Conservation (phyloP, 2,113 vertebrate genomes). For the Saguinus imperator region DNA sequence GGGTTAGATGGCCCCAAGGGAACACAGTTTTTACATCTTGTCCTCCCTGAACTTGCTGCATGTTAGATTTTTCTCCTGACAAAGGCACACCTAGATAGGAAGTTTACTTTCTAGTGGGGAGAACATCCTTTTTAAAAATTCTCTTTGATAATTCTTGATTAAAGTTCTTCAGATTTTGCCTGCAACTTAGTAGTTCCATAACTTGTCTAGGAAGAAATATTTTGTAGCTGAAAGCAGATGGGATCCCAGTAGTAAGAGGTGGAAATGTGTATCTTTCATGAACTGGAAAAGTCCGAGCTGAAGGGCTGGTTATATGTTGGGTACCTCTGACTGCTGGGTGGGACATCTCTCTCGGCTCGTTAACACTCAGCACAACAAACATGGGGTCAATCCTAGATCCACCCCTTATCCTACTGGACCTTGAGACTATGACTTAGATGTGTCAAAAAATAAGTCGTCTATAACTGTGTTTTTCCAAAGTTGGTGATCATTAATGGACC, state of each 20-base stretch:
- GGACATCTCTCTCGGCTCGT: not conserved
- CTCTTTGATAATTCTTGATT: not conserved
- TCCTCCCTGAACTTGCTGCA: not conserved
- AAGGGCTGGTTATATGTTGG: not conserved
- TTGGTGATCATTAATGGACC: not conserved
- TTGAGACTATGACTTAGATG: not conserved
- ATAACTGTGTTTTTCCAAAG: not conserved
- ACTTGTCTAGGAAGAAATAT: constrained; percentile 36
- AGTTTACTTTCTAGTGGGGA: not conserved
- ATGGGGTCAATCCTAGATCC: not conserved
- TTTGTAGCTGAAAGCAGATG: constrained; percentile 33
- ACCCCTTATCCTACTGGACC: not conserved
- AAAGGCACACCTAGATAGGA: not conserved
- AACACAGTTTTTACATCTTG: not conserved
- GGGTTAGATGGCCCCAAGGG: not conserved
- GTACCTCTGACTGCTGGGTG: not conserved
- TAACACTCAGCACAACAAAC: not conserved
- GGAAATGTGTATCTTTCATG: not conserved
- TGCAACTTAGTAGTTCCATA: not conserved
- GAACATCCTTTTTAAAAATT: not conserved
- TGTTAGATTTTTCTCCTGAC: not conserved
- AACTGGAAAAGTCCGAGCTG: not conserved
- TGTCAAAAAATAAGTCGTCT: not conserved
- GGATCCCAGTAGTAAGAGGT: not conserved
- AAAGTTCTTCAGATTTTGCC: constrained; percentile 36